phyloP scores from a whole-genome alignment of 2,888 invertebrate species.

The Ligdia adustata region DNA sequence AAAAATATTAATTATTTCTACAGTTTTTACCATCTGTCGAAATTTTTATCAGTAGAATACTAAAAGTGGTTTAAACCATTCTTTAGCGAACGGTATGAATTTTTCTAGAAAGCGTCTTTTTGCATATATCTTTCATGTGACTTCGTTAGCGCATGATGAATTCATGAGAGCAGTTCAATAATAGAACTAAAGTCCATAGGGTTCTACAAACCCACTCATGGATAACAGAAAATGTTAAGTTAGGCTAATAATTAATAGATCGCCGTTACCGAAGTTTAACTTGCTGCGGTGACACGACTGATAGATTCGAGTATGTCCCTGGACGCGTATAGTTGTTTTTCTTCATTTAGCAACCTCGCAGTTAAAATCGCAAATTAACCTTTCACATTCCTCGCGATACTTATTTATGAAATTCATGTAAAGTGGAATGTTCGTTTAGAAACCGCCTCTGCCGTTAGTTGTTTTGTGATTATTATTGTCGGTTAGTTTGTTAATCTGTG shows the following conservation, averaged over 20 bases:
- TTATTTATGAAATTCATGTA: slow-evolving; percentile 24
- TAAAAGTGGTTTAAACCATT: no score
- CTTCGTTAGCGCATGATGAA: no score
- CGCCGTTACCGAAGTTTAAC: slow-evolving; percentile 30
- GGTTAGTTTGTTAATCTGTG: slow-evolving; percentile 10
- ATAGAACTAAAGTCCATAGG: no score
- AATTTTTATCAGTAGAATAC: no score
- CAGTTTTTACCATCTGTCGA: no score
- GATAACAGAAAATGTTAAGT: slow-evolving; percentile 16
- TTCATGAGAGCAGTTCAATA: no score
- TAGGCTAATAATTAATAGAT: slow-evolving; percentile 15
- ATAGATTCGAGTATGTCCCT: slow-evolving; percentile 23
- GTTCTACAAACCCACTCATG: background rate
- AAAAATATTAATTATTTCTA: no score
- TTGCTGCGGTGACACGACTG: slow-evolving; percentile 34
- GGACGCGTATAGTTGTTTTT: slow-evolving; percentile 6
- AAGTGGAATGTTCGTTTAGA: slow-evolving; percentile 31
- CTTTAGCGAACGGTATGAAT: no score
- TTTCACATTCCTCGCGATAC: slow-evolving; percentile 33
- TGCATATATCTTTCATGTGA: no score
- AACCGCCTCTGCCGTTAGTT: slow-evolving; percentile 40
- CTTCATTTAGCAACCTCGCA: slow-evolving; percentile 21
- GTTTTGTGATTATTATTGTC: slow-evolving; percentile 1
- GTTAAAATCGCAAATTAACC: slow-evolving; percentile 30
- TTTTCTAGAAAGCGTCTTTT: no score